phyloP scores from a whole-genome alignment of 2,888 invertebrate species.

The Podabrus alpinus region DNA sequence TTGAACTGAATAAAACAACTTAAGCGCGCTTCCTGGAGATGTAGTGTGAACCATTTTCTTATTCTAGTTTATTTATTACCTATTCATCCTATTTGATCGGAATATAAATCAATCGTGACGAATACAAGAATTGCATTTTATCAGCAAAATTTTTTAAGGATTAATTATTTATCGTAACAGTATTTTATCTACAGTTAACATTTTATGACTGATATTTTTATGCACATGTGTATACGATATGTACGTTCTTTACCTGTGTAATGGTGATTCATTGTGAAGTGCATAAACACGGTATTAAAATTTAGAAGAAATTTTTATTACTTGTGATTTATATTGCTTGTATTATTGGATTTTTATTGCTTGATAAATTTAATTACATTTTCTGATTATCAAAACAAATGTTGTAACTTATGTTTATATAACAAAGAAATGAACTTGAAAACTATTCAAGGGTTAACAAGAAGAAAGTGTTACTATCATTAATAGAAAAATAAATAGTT shows the following conservation, averaged over 20 bases:
- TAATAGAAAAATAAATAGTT: not conserved
- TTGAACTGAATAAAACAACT: constrained; percentile 20
- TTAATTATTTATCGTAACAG: not conserved
- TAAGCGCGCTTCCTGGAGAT: constrained; percentile 24
- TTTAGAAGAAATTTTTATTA: not conserved
- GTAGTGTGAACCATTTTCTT: constrained; percentile 14
- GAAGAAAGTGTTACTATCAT: not conserved
- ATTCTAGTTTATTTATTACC: constrained; percentile 1
- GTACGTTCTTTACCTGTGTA: not conserved
- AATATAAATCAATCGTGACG: not conserved
- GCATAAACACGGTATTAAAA: not conserved
- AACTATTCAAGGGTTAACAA: not conserved
- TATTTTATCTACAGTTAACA: not conserved
- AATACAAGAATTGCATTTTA: not conserved
- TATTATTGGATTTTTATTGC: not conserved
- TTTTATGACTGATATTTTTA: not conserved
- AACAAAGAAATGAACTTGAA: not conserved
- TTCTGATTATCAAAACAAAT: not conserved
- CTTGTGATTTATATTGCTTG: not conserved
- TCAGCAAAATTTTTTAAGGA: not conserved
- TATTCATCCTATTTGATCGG: not conserved
- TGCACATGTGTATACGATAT: not conserved
- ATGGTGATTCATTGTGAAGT: not conserved
- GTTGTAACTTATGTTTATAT: not conserved
- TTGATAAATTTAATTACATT: not conserved